phyloP scores from a whole-genome alignment of 1,140 invertebrate genomes.

The Popillia japonica region DNA sequence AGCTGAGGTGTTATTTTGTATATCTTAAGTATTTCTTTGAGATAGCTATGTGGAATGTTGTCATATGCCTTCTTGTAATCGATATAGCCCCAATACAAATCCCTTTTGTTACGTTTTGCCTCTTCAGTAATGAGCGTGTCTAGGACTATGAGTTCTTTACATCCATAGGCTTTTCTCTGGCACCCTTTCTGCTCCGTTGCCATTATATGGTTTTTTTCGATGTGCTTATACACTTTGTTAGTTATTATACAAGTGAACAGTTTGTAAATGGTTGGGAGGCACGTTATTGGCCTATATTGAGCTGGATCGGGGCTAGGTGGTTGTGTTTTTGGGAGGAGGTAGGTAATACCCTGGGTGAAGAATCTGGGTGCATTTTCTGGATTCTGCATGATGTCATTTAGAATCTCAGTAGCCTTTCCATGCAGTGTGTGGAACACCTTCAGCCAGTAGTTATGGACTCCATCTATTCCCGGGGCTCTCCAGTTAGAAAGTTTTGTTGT shows the following conservation, averaged over 20 bases:
- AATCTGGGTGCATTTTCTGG: not conserved
- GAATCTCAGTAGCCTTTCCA: not conserved
- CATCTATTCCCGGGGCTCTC: slow-evolving; percentile 17
- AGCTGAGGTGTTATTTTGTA: slow-evolving; percentile 10
- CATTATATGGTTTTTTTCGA: not conserved
- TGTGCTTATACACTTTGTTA: not conserved
- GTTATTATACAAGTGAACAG: not conserved
- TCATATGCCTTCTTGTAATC: slow-evolving; percentile 28
- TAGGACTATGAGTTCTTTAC: not conserved
- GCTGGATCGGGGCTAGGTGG: not conserved
- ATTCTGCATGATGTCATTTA: not conserved
- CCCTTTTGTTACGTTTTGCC: not conserved
- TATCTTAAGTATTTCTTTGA: not conserved
- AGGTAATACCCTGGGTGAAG: not conserved
- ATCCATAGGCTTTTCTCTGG: not conserved
- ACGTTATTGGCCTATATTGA: slow-evolving; percentile 13
- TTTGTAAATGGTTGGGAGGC: slow-evolving; percentile 4
- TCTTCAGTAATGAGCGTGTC: not conserved
- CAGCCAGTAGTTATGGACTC: slow-evolving; percentile 30
- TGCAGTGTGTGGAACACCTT: not conserved
- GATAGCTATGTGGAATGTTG: not conserved
- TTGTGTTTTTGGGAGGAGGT: not conserved
- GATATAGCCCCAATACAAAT: not conserved
- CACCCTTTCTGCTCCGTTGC: not conserved
- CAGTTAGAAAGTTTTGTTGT: slow-evolving; percentile 26